phyloP scores from a whole-genome alignment of 37 sponge, comb jelly and placozoan genomes.

The Agelas oroides region DNA sequence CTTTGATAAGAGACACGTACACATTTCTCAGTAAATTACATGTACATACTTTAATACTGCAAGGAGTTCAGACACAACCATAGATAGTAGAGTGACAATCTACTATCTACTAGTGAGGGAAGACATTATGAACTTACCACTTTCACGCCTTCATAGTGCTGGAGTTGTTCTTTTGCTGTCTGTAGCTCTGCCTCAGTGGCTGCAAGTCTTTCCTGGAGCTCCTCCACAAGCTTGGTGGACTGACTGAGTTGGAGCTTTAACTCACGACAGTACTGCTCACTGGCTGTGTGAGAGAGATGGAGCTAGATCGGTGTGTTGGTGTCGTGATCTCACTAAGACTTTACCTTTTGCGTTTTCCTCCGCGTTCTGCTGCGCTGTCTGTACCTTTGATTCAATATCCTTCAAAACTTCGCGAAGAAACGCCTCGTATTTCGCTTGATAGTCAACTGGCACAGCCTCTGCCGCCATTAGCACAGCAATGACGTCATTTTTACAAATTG shows the following conservation, averaged over 20 bases:
- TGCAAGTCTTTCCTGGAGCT: not conserved
- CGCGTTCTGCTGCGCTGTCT: conserved; percentile 25
- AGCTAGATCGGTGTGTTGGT: not conserved
- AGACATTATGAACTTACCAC: too few species aligned
- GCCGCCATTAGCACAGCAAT: too few species aligned
- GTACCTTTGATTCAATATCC: conserved; percentile 35
- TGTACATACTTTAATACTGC: too few species aligned
- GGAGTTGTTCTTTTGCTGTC: too few species aligned
- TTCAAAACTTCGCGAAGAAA: conserved; percentile 15
- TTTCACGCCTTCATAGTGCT: too few species aligned
- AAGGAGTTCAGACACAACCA: too few species aligned
- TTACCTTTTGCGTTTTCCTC: conserved; percentile 53
- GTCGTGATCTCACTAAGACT: too few species aligned
- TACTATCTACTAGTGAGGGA: too few species aligned
- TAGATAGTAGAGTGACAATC: too few species aligned
- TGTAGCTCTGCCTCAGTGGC: not conserved
- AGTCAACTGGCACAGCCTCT: not conserved
- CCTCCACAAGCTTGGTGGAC: not conserved
- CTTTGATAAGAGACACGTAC: too few species aligned
- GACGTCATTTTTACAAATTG: too few species aligned
- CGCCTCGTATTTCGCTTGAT: conserved; percentile 34
- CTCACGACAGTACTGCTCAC: conserved; percentile 26
- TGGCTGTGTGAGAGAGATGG: not conserved
- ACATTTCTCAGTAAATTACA: too few species aligned
- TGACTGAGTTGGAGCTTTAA: conserved; percentile 26